Base-by-base conservation (phyloP, 2,797 vertebrate genomes). In the Lagorchestes hirsutus region DNA sequence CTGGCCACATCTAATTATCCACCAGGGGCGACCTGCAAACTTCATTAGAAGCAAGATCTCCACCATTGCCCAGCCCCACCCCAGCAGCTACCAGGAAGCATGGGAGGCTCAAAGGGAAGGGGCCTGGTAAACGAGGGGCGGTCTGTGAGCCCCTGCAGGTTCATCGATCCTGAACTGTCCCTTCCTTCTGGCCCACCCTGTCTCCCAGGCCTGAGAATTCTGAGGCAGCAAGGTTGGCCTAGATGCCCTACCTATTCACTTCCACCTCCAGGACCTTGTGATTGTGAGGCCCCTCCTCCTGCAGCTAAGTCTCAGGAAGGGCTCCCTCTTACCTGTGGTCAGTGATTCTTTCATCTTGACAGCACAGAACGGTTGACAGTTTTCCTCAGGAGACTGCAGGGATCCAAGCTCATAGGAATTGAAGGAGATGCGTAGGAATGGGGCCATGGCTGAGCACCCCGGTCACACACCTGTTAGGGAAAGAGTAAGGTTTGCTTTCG, bases 311-410 rank as follows among this genome's bases (percentile, higher is more conserved):
- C 57, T 58, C n/a, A 55, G 50, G 11, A 13, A 4, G 40, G 96
- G 91, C 62, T 54, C 2, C n/a, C 22, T 50, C 95, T 97, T 98
- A 99, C 99, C 99, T 98, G 99, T 99, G 98, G 96, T 99, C 98
- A 99, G 97, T 0, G 99, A 99, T 98, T 99, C 99, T 98, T 99
- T 99, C 99, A 99, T 99, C 98, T 99, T 99, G 98, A 99, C 98
- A 5, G 99, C 99, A 97, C 99, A 99, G 98, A 99, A 99, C 3
- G 99, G 99, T 92, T 99, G 97, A 0, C 92, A 95, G 0, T 97
- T 97, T 0, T 99, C 99, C 0, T 97, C 92, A 22, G 97, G 94
- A 5, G 97, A 95, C 95, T 99, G 95, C 95, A 99, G 97, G 8
- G 98, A 97, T 0, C 99, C 99, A 96, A 99, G 93, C 93, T 99